These are phyloP conservation scores for Astatotilapia flaviijosephi DNA, from an alignment of 2,113 vertebrate species.

Conservation along the genomic window DNA sequence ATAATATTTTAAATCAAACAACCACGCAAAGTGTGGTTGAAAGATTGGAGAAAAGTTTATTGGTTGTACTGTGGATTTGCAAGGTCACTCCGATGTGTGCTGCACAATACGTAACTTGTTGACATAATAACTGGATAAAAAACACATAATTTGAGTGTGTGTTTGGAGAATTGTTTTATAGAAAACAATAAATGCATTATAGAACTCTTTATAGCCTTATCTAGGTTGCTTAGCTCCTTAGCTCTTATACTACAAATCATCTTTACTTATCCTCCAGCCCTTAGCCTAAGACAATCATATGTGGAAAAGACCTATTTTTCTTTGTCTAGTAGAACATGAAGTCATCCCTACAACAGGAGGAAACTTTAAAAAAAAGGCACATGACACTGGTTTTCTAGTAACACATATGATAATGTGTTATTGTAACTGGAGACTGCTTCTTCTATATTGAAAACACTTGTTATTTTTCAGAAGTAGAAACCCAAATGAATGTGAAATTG, in stretches of 20 bases:
- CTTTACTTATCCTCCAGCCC: slow-evolving; percentile 42
- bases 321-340: not conserved
- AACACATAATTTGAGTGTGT: not conserved
- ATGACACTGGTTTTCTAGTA: not conserved
- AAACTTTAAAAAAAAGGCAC: not conserved
- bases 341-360: not conserved
- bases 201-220: slow-evolving; percentile 35
- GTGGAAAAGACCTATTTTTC: not conserved
- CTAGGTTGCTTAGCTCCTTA: not conserved
- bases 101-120: not conserved
- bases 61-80: not conserved
- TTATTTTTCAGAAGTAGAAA: not conserved
- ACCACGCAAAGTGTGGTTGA: not conserved
- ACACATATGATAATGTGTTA: not conserved
- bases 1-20: slow-evolving; percentile 10
- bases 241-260: slow-evolving; percentile 47
- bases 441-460: not conserved
- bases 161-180: slow-evolving; percentile 41
- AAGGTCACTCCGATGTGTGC: not conserved
- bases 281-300: slow-evolving; percentile 40
- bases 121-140: not conserved
- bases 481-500: not conserved
- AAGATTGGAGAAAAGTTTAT: not conserved
- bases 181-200: slow-evolving; percentile 52
- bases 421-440: not conserved